A percentile compares a stretch with the other conserved stretches of the same genome.
phyloP scores from a whole-genome alignment of 2,888 invertebrate genomes.

The Caenorhabditis sp. region DNA sequence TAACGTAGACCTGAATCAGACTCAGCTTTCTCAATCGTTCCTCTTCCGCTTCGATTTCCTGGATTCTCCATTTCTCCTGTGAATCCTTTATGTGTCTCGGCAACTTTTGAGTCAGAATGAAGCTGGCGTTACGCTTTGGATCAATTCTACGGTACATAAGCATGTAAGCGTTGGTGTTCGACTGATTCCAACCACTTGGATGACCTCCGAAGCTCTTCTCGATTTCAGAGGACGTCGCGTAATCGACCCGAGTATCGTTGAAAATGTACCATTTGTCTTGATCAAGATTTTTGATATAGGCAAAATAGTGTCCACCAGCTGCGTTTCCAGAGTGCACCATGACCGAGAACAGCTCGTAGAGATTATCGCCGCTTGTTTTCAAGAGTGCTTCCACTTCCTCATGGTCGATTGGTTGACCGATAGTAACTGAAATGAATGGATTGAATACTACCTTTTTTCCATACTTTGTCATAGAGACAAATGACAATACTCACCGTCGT shows the following conservation, averaged over 20 bases:
- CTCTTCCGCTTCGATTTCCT: constrained; percentile 86
- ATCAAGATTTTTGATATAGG: constrained; percentile 89
- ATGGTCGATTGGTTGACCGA: constrained; percentile 62
- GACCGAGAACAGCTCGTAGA: constrained; percentile 92
- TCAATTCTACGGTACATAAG: constrained; percentile 90
- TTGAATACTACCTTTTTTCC: neutral
- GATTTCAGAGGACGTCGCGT: constrained; percentile 76
- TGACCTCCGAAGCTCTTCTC: constrained; percentile 90
- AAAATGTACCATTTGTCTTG: constrained; percentile 91
- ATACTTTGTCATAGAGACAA: constrained; percentile 1
- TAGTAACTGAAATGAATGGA: constrained; percentile 31
- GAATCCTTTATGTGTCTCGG: constrained; percentile 88
- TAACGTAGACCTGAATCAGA: constrained; percentile 49
- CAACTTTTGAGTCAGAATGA: constrained; percentile 88
- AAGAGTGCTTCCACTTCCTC: constrained; percentile 69
- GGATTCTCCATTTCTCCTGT: constrained; percentile 87
- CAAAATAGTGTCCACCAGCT: constrained; percentile 93
- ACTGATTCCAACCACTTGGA: constrained; percentile 86
- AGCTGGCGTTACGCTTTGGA: constrained; percentile 82
- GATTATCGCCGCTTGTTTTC: constrained; percentile 86
- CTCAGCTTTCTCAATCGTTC: constrained; percentile 50
- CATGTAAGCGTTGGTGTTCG: constrained; percentile 94
- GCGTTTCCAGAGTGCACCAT: constrained; percentile 95
- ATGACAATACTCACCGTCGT: neutral
- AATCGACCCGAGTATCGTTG: constrained; percentile 91